Percentiles rank a stretch among this genome's conserved stretches.
These are phyloP conservation scores for Sicus ferrugineus DNA, from an alignment of 2,888 invertebrate species.

Conservation along the genomic window DNA sequence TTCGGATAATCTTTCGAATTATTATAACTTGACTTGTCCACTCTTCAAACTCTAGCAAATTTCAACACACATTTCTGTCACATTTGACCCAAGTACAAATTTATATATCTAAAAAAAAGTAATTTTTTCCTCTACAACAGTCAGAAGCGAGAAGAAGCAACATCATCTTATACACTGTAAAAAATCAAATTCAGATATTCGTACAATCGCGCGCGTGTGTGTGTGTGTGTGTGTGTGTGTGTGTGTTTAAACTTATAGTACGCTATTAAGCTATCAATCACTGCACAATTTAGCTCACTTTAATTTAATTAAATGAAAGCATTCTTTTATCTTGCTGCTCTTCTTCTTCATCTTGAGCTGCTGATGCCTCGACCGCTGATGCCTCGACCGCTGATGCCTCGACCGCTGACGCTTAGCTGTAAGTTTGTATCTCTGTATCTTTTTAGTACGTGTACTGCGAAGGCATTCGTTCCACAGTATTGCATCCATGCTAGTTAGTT, in stretches of 20 bases:
- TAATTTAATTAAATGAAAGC: slow-evolving; percentile 57
- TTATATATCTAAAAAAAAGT: too few species aligned
- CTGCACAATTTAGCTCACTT: slow-evolving; percentile 62
- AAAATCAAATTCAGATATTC: neutral
- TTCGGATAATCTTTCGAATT: too few species aligned
- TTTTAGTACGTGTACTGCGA: neutral
- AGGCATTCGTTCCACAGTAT: neutral
- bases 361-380: neutral
- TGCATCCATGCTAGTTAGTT: neutral
- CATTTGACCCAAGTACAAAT: too few species aligned
- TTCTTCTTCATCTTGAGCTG: slow-evolving; percentile 2
- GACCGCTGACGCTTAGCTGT: neutral
- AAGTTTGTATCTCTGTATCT: neutral
- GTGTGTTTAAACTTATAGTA: slow-evolving; percentile 29
- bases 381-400: neutral
- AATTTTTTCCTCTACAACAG: neutral
- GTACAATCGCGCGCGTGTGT: too few species aligned
- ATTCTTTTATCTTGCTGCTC: slow-evolving; percentile 12
- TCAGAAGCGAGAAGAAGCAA: too few species aligned
- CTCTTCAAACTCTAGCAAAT: too few species aligned
- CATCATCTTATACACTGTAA: neutral
- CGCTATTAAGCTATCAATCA: slow-evolving; percentile 58
- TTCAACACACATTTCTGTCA: too few species aligned
- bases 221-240: too few species aligned
- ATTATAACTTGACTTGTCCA: too few species aligned